phyloP scores from a whole-genome alignment of 2,113 vertebrate genomes.

The Ovis aries region DNA sequence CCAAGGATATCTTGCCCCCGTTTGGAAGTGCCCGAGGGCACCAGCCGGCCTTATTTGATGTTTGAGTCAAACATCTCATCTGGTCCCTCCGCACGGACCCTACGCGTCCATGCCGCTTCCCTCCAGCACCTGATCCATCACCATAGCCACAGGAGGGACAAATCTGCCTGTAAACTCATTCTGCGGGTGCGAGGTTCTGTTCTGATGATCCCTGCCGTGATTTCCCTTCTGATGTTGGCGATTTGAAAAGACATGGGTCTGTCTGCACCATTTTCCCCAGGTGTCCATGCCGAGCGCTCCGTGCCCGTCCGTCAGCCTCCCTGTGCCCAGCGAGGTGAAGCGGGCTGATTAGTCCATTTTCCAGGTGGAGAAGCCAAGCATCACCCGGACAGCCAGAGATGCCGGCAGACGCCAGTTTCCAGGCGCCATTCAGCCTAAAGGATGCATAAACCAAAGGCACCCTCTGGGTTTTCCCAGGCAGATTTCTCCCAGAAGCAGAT shows the following conservation, averaged over 20 bases:
- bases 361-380: neutral
- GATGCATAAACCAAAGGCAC: neutral
- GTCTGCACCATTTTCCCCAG: neutral
- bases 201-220: neutral
- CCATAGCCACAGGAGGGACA: slow-evolving; percentile 2
- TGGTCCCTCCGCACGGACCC: slow-evolving; percentile 32
- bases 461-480: neutral
- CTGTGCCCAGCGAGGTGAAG: slow-evolving; percentile 35
- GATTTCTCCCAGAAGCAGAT: neutral
- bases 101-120: neutral
- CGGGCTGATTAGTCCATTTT: neutral
- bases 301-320: neutral
- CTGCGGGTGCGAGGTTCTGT: neutral
- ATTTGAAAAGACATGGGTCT: neutral
- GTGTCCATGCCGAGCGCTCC: neutral
- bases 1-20: neutral
- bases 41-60: slow-evolving; percentile 43
- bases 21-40: neutral
- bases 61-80: slow-evolving; percentile 40
- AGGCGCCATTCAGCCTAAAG: neutral
- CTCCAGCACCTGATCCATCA: slow-evolving; percentile 7
- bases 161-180: slow-evolving; percentile 31
- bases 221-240: slow-evolving; percentile 15
- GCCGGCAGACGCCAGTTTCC: neutral
- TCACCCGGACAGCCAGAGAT: neutral